phyloP scores from a whole-genome alignment of 2,797 vertebrate species.

The Enteromius viviparus region DNA sequence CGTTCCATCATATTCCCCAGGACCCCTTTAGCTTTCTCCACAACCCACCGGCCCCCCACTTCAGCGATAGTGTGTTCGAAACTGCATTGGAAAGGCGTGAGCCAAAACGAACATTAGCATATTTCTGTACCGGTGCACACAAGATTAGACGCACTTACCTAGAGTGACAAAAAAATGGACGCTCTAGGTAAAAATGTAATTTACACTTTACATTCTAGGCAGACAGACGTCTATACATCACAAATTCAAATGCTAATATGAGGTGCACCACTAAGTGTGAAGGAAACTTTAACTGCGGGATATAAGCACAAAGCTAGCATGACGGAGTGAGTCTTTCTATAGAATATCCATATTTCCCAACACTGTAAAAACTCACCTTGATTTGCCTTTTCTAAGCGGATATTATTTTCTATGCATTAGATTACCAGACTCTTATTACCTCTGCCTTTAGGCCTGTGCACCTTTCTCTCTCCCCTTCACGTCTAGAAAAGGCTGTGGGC shows the following conservation, averaged over 20 bases:
- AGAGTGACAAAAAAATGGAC: neutral
- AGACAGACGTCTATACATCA: neutral
- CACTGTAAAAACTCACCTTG: constrained; percentile 44
- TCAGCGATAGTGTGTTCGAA: constrained; percentile 22
- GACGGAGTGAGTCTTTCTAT: neutral
- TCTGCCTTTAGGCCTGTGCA: constrained; percentile 33
- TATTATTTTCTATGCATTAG: constrained; percentile 52
- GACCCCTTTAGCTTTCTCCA: constrained; percentile 22
- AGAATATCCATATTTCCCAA: constrained; percentile 35
- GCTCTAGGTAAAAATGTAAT: neutral
- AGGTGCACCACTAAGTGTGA: neutral
- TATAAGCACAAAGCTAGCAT: neutral
- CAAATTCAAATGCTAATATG: neutral
- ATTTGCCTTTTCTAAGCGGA: constrained; percentile 34
- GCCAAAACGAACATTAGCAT: constrained; percentile 17
- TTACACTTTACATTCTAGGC: neutral
- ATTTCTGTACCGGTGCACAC: neutral
- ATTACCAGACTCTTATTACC: constrained; percentile 48
- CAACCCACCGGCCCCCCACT: constrained; percentile 35
- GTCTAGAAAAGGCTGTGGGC: constrained; percentile 48
- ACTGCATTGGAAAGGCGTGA: neutral
- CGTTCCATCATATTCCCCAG: constrained; percentile 34
- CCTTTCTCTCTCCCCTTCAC: constrained; percentile 24
- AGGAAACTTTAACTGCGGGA: neutral
- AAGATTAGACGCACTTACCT: constrained; percentile 69